Conservation (phyloP, 2,113 vertebrate species). For the Xiphias gladius region DNA sequence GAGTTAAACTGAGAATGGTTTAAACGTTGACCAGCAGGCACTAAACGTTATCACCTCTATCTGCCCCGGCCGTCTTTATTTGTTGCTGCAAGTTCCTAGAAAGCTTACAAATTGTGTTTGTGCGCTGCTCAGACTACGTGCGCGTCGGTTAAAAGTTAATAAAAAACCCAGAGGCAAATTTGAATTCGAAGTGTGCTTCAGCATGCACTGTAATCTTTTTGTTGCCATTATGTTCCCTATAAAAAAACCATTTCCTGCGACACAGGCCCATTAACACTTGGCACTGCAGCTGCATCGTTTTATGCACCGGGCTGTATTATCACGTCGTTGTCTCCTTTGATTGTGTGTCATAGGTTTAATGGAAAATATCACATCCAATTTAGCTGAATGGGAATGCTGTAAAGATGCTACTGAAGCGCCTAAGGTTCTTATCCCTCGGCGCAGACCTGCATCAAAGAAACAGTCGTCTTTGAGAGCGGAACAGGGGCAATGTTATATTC, state of each 20-base stretch:
- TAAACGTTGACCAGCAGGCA: slow-evolving; percentile 40
- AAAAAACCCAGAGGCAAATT: slow-evolving; percentile 21
- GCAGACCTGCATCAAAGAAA: background rate
- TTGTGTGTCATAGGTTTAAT: background rate
- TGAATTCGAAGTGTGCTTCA: slow-evolving; percentile 7
- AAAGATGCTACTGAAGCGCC: background rate
- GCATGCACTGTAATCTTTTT: slow-evolving; percentile 2
- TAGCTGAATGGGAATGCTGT: background rate
- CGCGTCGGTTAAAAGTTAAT: slow-evolving; percentile 33
- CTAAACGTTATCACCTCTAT: slow-evolving; percentile 39
- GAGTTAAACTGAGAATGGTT: slow-evolving; percentile 23
- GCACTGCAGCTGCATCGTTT: background rate
- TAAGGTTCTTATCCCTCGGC: background rate
- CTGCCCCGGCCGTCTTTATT: background rate
- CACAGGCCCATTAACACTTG: background rate
- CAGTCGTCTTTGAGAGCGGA: background rate
- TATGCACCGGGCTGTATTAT: background rate
- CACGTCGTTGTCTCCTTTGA: background rate
- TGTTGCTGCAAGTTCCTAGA: slow-evolving; percentile 50
- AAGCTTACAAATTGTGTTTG: slow-evolving; percentile 41
- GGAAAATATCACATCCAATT: background rate
- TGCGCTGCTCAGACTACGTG: background rate
- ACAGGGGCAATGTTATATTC: slow-evolving; percentile 13
- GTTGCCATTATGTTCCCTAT: slow-evolving; percentile 2
- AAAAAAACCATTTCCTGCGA: background rate